These are phyloP conservation scores for Lepidotrigona ventralis DNA, from an alignment of 1,140 invertebrate species.

Conservation along the genomic window DNA sequence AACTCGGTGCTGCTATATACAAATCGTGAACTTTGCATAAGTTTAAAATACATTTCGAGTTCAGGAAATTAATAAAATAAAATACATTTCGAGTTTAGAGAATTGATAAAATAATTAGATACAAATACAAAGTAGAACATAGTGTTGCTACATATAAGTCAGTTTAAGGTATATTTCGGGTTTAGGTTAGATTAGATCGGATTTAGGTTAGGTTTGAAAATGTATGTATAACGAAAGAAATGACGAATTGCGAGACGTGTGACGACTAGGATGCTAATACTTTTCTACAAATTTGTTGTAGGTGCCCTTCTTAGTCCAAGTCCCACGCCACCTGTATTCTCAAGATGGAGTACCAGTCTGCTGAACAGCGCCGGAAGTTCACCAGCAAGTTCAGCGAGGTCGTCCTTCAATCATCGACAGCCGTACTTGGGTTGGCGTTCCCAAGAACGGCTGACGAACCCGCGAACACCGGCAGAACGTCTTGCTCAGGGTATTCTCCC, in stretches of 20 bases:
- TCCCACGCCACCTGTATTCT: constrained; percentile 82
- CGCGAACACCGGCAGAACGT: constrained; percentile 91
- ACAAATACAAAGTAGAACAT: no score
- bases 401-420: constrained; percentile 84
- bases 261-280: not conserved
- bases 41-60: no score
- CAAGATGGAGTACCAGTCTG: constrained; percentile 92
- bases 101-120: no score
- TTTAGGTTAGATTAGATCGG: no score
- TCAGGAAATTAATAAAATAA: no score
- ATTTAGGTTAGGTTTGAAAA: no score
- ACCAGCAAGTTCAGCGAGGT: constrained; percentile 83
- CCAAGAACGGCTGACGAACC: constrained; percentile 88
- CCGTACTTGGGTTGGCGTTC: constrained; percentile 95
- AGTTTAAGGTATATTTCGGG: no score
- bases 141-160: no score
- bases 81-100: no score
- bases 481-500: constrained; percentile 80
- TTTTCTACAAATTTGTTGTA: constrained; percentile 13
- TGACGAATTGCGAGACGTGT: not conserved
- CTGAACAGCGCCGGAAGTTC: constrained; percentile 88
- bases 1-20: no score
- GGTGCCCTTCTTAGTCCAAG: constrained; percentile 79
- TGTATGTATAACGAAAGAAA: not conserved
- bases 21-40: no score